These are phyloP conservation scores for Aethina tumida DNA, from an alignment of 1,140 invertebrate species.

Conservation along the genomic window DNA sequence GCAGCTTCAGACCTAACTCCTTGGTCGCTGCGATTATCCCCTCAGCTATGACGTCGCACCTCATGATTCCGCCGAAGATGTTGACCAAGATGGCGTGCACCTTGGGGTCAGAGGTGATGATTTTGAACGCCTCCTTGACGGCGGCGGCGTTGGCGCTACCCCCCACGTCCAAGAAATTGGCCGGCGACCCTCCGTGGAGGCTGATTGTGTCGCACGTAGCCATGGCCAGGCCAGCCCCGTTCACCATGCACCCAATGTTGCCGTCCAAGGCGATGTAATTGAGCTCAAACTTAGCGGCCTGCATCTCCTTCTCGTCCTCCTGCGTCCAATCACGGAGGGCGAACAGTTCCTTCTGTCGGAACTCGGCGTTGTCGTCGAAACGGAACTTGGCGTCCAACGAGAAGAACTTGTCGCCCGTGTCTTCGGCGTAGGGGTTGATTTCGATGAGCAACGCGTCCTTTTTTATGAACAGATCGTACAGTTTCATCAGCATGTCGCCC, in stretches of 20 bases:
- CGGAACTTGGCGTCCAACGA: constrained; percentile 90
- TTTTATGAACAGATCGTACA: constrained; percentile 83
- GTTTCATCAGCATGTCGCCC: constrained; percentile 68
- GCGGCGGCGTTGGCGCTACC: constrained; percentile 89
- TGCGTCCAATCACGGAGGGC: constrained; percentile 78
- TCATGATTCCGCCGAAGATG: constrained; percentile 76
- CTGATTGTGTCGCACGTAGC: constrained; percentile 98
- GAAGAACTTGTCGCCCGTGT: constrained; percentile 75
- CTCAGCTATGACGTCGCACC: constrained; percentile 92
- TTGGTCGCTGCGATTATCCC: constrained; percentile 87
- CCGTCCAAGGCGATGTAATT: constrained; percentile 97
- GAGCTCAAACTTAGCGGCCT: constrained; percentile 83
- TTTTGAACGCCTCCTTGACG: constrained; percentile 96
- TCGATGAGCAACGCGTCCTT: constrained; percentile 91
- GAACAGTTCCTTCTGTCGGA: constrained; percentile 88
- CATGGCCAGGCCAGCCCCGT: constrained; percentile 96
- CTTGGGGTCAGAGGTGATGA: constrained; percentile 73
- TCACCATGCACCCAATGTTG: constrained; percentile 75
- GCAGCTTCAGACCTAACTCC: constrained; percentile 77
- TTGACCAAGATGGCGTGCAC: constrained; percentile 63
- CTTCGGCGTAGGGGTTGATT: constrained; percentile 95
- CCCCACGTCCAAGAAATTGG: constrained; percentile 95
- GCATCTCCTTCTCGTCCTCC: constrained; percentile 88
- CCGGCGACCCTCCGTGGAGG: constrained; percentile 86
- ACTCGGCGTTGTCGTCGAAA: constrained; percentile 95